Percentiles rank a stretch among this genome's conserved stretches.
Conservation (phyloP, 2,113 vertebrate species). For the Platichthys stellatus region DNA sequence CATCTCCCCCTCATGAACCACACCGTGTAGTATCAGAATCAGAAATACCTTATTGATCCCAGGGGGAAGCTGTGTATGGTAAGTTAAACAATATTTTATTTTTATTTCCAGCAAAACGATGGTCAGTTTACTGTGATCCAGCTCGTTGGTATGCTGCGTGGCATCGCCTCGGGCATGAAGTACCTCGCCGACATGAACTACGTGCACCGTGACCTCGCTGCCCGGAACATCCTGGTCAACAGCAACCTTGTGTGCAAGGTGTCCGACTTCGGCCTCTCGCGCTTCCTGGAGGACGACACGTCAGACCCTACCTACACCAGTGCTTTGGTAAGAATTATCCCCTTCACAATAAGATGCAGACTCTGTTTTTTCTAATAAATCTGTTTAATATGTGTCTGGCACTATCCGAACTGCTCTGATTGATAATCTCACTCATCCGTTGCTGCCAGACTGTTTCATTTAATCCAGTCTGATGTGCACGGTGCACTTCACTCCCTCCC, state of each 20-base stretch:
- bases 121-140: conserved; percentile 99
- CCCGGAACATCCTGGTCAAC: conserved; percentile 98
- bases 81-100: conserved; percentile 16
- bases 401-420: too few species aligned
- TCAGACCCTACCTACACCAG: conserved; percentile 98
- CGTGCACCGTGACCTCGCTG: conserved; percentile 95
- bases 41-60: too few species aligned
- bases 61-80: too few species aligned
- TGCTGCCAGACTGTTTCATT: too few species aligned
- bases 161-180: conserved; percentile 98
- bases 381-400: neutral
- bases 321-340: conserved; percentile 87
- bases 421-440: too few species aligned
- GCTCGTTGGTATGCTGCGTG: conserved; percentile 96
- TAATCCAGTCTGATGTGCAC: neutral
- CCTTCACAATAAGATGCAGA: neutral
- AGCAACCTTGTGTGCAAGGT: conserved; percentile 99
- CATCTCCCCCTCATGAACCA: too few species aligned
- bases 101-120: conserved; percentile 90
- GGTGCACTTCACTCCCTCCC: conserved; percentile 3
- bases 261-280: conserved; percentile 96
- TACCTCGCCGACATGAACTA: conserved; percentile 99
- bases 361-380: neutral
- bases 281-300: conserved; percentile 96
- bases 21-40: too few species aligned